Evolutionary conservation across 2,113 vertebrate species (phyloP), one percentile per base, ranked within the genome.

Genomic region (Donacobius atricapilla): DNA sequence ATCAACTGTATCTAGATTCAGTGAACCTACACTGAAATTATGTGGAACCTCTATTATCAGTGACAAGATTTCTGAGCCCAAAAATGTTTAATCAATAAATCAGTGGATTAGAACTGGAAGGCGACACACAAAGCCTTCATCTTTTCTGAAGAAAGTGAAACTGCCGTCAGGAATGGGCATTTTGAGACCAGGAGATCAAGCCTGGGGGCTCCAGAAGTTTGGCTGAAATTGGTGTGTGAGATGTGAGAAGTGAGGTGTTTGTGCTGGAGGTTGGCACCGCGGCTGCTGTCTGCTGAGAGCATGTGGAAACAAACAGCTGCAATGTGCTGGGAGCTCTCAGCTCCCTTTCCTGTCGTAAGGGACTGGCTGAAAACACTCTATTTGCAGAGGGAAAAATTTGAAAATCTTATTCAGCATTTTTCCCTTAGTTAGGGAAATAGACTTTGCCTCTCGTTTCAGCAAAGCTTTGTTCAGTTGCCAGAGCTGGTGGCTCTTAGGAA

Each of bases 391-490:
- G 39, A 40, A 81, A 77, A 73, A 51, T 3, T 5, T 80, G 35
- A 66, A 93, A 89, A 37, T 82, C 91, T 91, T 89, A 83, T 48
- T 94, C 69, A 87, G 70, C 87, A 5, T 93, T 95, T 97, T 81
- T 17, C 42, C 39, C 14, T 75, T 45, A 21, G 23, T 61, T 83
- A 45, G 48, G 51, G 77, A 81, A 77, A 51, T 4, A 83, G 58
- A 16, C 28, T 81, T 88, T 54, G 47, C 56, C 33, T 83, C 58
- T 69, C 33, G 13, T 35, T 84, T 66, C 31, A 39, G 69, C 57
- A 60, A 53, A 71, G 31, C 40, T 92, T 31, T 81, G 31, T n/a
- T 89, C 57, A 45, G 23, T 9, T 71, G 81, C 39, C 44, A 75
- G 73, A 64, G 40, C 30, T 54, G 76, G 30, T 83, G 71, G 9